Percentiles rank a stretch among this genome's conserved stretches.
Conservation (phyloP, 1,140 invertebrate genomes). For the Drosophila nasuta region DNA sequence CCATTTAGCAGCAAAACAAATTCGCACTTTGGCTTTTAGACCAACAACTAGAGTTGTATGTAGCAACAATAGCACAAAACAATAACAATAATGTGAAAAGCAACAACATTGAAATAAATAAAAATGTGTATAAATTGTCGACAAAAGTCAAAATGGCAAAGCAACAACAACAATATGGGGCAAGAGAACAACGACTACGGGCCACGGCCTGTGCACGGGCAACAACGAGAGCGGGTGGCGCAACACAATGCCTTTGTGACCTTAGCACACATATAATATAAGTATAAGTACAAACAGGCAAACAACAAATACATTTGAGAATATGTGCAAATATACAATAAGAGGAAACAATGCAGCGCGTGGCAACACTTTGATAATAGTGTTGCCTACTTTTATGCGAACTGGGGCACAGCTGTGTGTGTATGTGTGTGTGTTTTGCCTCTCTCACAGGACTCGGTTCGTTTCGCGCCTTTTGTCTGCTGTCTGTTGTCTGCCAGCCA, state of each 20-base stretch:
- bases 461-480: slow-evolving; percentile 49
- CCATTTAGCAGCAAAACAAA: slow-evolving; percentile 80
- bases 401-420: slow-evolving; percentile 31
- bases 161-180: slow-evolving; percentile 21
- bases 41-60: slow-evolving; percentile 31
- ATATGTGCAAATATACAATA: slow-evolving; percentile 50
- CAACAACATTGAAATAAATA: slow-evolving; percentile 71
- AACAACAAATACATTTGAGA: slow-evolving; percentile 48
- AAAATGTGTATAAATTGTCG: slow-evolving; percentile 78
- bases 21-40: slow-evolving; percentile 70
- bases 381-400: slow-evolving; percentile 43
- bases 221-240: slow-evolving; percentile 19
- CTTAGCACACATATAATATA: slow-evolving; percentile 61
- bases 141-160: slow-evolving; percentile 76
- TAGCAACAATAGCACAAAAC: slow-evolving; percentile 34
- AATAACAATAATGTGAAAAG: slow-evolving; percentile 32
- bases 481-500: slow-evolving; percentile 51
- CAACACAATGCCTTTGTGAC: slow-evolving; percentile 68
- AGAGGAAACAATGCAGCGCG: slow-evolving; percentile 48
- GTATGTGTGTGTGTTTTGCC: background rate
- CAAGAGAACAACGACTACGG: slow-evolving; percentile 20
- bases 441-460: background rate
- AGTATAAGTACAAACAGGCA: slow-evolving; percentile 54
- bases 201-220: slow-evolving; percentile 8
- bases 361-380: slow-evolving; percentile 61